Base-by-base conservation (phyloP, 1,140 invertebrate species). In the Bemisia tabaci region DNA sequence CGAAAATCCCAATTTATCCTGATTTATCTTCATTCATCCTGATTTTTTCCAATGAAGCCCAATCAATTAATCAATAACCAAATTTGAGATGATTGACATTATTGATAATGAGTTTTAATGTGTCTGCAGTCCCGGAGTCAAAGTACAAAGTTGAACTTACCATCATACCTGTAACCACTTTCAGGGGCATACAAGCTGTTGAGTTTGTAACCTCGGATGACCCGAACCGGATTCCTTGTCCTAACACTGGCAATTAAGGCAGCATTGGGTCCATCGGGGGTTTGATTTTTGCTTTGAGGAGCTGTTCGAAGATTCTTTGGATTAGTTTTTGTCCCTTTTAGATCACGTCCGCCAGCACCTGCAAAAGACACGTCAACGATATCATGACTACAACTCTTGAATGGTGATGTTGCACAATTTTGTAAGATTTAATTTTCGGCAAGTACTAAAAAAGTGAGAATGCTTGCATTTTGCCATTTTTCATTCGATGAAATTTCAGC, bases 211-310 rank as follows among this genome's bases (percentile, higher is more conserved):
- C 86, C 91, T 59, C 91, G 80, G 0, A 92, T 82, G 1, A 94
- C 91, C 67, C 91, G 76, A 12, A 93, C 85, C 1, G 91, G 90
- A 71, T 85, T 86, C 1, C 90, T 90, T 59, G 77, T 75, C 65
- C 79, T 79, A 9, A 64, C 23, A 33, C 27, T 64, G n/a, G 12
- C 12, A 17, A 64, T 64, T 26, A 64, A 33, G 11, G 63, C 27
- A 33, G 26, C 17, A 64, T 33, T 33, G 48, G 63, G n/a, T 25
- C 63, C 63, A 33, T 39, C 27, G 9, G 26, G 2, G 22, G n/a
- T 2, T 64, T 64, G 63, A 64, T 64, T 22, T 64, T 24, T 64
- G 9, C 2, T 26, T 22, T 63, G 62, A 17, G 63, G 2, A 24
- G 27, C 9, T 12, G 22, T 22, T 21, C 26, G 63, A 21, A 39